Conservation (phyloP, 1,140 invertebrate genomes). For the Idris sp. region DNA sequence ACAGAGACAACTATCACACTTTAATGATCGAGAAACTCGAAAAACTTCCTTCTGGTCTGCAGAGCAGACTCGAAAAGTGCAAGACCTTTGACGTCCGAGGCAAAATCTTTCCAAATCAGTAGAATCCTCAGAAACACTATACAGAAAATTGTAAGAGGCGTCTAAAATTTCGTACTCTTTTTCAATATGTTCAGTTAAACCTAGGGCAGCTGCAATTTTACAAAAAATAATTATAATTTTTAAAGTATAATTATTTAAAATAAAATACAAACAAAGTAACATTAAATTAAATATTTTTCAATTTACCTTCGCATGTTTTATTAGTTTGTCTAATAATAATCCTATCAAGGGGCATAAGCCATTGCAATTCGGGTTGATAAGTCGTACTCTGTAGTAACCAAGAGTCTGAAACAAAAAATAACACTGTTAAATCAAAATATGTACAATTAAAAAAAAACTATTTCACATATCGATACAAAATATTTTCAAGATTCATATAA, state of each 20-base stretch:
- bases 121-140: constrained; percentile 90
- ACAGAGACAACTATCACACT: constrained; percentile 80
- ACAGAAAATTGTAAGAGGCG: constrained; percentile 79
- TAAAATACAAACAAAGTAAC: too few relatives aligned
- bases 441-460: neutral
- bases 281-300: too few relatives aligned
- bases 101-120: constrained; percentile 88
- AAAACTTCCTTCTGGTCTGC: constrained; percentile 87
- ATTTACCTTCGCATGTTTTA: too few relatives aligned
- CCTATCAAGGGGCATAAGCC: constrained; percentile 93
- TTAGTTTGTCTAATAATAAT: constrained; percentile 90
- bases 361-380: constrained; percentile 94
- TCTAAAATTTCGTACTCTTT: constrained; percentile 67
- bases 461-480: neutral
- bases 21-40: constrained; percentile 73
- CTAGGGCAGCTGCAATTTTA: too few relatives aligned
- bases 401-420: constrained; percentile 80
- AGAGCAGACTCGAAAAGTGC: constrained; percentile 92
- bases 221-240: too few relatives aligned
- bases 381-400: constrained; percentile 87
- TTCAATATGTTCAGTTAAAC: constrained; percentile 3
- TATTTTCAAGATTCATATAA: too few relatives aligned
- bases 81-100: constrained; percentile 87
- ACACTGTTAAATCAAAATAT: too few relatives aligned
- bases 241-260: too few relatives aligned